Conservation (phyloP, 37 sponge, comb jelly and placozoan genomes). For the Chondrosia reniformis region DNA sequence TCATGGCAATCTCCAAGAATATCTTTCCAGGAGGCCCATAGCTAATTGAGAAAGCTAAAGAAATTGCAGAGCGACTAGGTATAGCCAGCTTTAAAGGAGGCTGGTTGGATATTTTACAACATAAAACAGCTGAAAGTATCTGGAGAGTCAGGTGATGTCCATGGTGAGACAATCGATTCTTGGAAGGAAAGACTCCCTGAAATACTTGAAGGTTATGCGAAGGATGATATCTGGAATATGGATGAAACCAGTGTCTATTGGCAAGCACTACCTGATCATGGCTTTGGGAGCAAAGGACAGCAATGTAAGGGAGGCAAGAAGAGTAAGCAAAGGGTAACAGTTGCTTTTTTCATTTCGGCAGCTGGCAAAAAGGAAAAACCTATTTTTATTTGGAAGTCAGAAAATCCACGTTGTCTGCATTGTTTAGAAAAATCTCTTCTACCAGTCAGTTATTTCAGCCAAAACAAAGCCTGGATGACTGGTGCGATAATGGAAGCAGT, state of each 20-base stretch:
- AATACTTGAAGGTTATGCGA: background rate
- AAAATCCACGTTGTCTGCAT: conserved; percentile 50
- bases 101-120: background rate
- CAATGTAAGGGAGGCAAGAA: conserved; percentile 61
- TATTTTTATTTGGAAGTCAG: conserved; percentile 59
- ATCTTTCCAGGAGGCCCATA: background rate
- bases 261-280: conserved; percentile 48
- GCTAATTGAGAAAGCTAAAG: background rate
- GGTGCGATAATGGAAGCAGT: conserved; percentile 58
- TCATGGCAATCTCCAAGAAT: background rate
- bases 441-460: conserved; percentile 59
- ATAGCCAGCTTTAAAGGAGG: background rate
- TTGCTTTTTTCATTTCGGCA: conserved; percentile 54
- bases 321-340: conserved; percentile 21
- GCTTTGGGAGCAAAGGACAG: conserved; percentile 33
- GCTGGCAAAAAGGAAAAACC: conserved; percentile 46
- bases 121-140: background rate
- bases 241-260: conserved; percentile 24
- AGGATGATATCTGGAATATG: background rate
- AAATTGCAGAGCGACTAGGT: background rate
- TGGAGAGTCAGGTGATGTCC: conserved; percentile 2
- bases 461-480: conserved; percentile 54
- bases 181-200: background rate
- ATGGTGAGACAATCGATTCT: background rate
- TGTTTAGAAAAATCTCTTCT: conserved; percentile 32